Evolutionary conservation across 2,113 vertebrate species (phyloP).

Genomic region (Bos indicus): DNA sequence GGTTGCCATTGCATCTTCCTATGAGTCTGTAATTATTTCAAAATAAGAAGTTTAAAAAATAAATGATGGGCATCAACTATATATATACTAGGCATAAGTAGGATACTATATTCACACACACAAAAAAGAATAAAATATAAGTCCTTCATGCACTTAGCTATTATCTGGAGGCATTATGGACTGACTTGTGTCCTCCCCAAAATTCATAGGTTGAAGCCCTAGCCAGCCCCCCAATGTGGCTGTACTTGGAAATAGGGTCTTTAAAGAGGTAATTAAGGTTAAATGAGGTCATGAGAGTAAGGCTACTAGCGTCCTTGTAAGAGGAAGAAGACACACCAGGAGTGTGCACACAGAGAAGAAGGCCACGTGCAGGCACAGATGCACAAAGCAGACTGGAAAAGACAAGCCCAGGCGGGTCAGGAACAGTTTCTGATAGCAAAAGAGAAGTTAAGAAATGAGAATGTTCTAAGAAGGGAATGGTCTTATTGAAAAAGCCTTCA

Average conservation of each 20-base stretch:
- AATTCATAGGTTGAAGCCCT: neutral
- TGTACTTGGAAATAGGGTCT: neutral
- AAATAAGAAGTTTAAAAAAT: neutral
- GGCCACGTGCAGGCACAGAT: neutral
- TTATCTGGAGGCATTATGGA: neutral
- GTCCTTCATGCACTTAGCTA: neutral
- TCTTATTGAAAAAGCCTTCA: neutral
- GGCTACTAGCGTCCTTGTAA: neutral
- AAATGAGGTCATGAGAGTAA: neutral
- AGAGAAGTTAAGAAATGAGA: neutral
- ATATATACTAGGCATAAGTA: neutral
- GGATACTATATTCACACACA: neutral
- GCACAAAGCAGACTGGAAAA: neutral
- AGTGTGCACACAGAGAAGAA: neutral
- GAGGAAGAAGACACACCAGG: neutral
- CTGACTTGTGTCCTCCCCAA: neutral
- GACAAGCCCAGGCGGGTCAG: neutral
- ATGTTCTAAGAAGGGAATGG: neutral
- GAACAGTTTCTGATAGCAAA: neutral
- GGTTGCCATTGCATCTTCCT: neutral
- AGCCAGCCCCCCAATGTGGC: neutral
- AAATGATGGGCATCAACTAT: neutral
- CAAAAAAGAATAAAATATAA: neutral
- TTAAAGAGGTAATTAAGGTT: neutral
- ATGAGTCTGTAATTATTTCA: neutral